Evolutionary conservation across 2,888 invertebrate genomes (phyloP).

Genomic region (Agapostemon virescens): DNA sequence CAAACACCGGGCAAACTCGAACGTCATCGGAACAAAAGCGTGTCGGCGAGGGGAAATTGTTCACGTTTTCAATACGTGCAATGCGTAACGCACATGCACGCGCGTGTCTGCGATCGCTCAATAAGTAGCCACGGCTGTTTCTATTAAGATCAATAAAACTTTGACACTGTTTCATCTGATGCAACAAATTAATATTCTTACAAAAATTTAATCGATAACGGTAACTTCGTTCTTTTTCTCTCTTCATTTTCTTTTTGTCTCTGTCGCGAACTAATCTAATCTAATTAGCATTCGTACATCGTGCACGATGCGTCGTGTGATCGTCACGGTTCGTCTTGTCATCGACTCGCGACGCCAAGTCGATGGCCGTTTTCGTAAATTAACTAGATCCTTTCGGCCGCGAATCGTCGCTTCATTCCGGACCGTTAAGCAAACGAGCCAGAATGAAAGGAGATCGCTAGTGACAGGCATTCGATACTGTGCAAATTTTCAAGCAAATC

Average conservation of each 20-base stretch:
- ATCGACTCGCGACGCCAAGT: not conserved
- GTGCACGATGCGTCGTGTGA: not conserved
- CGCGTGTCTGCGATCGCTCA: not conserved
- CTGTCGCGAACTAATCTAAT: not conserved
- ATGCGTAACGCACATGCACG: not conserved
- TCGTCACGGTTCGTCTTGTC: not conserved
- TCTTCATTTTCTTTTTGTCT: not conserved
- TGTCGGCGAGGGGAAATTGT: not conserved
- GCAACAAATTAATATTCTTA: not conserved
- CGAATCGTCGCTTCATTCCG: not conserved
- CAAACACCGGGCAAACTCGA: not conserved
- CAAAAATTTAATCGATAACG: not conserved
- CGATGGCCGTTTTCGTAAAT: not conserved
- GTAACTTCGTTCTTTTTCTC: not conserved
- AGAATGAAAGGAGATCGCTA: not conserved
- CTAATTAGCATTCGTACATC: not conserved
- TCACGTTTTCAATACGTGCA: not conserved
- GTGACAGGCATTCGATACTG: too few species aligned
- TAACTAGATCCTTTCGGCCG: not conserved
- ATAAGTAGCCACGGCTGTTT: slow-evolving; percentile 28
- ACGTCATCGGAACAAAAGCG: not conserved
- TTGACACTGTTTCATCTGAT: slow-evolving; percentile 37
- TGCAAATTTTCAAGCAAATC: too few species aligned
- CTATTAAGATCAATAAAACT: slow-evolving; percentile 48
- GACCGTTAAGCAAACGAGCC: not conserved